Evolutionary conservation across 2,113 vertebrate species (phyloP), one percentile per base, ranked within the genome.

Genomic region (Oxyruncus cristatus): DNA sequence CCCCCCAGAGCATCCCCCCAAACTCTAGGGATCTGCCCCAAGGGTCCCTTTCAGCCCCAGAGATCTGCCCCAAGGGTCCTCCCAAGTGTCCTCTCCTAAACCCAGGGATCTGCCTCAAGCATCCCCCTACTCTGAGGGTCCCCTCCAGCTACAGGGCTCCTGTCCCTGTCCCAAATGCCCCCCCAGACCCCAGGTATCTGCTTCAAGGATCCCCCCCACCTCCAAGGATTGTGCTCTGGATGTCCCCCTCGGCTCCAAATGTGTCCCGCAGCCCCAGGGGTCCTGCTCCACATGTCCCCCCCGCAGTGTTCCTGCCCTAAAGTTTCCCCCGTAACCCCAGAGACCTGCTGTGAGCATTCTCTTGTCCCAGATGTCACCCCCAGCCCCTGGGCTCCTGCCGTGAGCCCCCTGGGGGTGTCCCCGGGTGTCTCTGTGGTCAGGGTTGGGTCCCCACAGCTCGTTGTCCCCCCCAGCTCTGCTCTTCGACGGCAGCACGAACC

Each of bases 401-500:
- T 41, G 39, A 42, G 39, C 28, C 41, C 13, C 1, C 3, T 27
- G 65, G 27, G 74, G 55, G 58, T 11, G 16, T 13, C 42, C 32
- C 32, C 1, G 4, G 44, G 32, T 32, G 67, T 19, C 56, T 15
- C 16, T 4, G 26, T 27, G 30, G 32, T 28, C 8, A 4, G 24
- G 9, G 8, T 26, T 16, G 72, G 44, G 67, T 55, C 46, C 6
- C 68, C 39, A 14, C 33, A 39, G 53, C 88, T 59, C 14, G 5
- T 7, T 15, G 62, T 53, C 24, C 47, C 24, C 76, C 66, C 81
- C 63, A 99, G 99, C 98, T 42, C 97, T 99, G 47, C 98, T 99
- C 68, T 99, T 99, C 56, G 98, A 99, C 0, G 99, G 99, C 52
- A 98, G 98, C 58, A 98, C 98, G 78, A 99, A 99, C 97, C 99